Base-by-base conservation (phyloP, 2,113 vertebrate species). In the Spilogale gracilis region DNA sequence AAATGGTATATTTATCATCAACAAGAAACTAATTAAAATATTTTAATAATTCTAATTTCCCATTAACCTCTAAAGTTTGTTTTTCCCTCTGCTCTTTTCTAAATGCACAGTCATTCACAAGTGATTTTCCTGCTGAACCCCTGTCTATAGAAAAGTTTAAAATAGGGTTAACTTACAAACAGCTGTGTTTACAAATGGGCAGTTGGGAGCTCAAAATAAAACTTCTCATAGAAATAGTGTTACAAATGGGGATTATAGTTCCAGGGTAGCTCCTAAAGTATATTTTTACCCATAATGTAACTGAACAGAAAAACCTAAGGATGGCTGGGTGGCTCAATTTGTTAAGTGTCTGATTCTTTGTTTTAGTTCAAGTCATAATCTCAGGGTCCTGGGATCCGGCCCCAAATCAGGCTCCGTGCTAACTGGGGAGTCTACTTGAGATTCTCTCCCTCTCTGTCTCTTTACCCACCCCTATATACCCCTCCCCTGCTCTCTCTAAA, bases 151-250 rank as follows among this genome's bases (percentile, higher is more conserved):
- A 78, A 84, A 76, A 52, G 14, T 20, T 78, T 65, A 90, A 96
- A 76, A 88, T 4, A 95, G 48, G 48, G n/a, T 74, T 23, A 88
- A 92, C 52, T 30, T 79, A 54, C 43, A 95, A 80, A 92, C 38
- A 92, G 74, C 52, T 80, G 45, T 61, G 45, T 92, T 92, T 87
- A 87, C 23, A 61, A 92, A 61, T 6, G 67, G 84, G 50, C 30
- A 21, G 16, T 13, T 83, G 73, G 74, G 45, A 95, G n/a, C 50
- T 91, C 82, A 94, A 88, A 96, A 96, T 50, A 65, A 61, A 96
- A 92, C 20, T 82, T 92, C 82, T 92, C 27, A 63, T 23, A 63
- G 79, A 95, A 93, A 58, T 61, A 83, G 63, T 82, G 30, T 73
- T 92, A 88, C 58, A 93, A 93, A 89, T 76, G 67, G 48, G 20